Evolutionary conservation across 2,113 vertebrate genomes (phyloP).

Genomic region (Chionodraco myersi): DNA sequence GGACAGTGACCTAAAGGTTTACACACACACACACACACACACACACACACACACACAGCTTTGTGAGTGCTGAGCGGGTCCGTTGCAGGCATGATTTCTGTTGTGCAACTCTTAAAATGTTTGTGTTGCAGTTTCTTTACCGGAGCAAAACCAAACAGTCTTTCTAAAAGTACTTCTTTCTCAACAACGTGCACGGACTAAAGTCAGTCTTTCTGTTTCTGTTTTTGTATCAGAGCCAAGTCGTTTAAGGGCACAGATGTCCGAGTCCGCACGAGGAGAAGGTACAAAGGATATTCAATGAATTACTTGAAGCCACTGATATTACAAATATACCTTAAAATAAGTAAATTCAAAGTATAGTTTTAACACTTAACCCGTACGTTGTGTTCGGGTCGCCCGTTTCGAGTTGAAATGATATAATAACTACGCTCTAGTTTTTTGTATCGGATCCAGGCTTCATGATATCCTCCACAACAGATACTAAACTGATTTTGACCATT

Average conservation of each 20-base stretch:
- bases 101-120: constrained; percentile 14
- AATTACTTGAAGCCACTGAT: neutral
- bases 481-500: too few species aligned
- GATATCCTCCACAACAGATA: too few species aligned
- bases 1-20: constrained; percentile 30
- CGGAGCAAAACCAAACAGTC: neutral
- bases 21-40: neutral
- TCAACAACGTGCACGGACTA: too few species aligned
- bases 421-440: too few species aligned
- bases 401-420: too few species aligned
- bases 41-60: neutral
- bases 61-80: neutral
- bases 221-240: neutral
- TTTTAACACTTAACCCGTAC: neutral
- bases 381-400: too few species aligned
- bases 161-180: neutral
- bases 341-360: neutral
- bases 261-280: too few species aligned
- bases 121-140: neutral
- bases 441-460: too few species aligned
- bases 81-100: neutral
- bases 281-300: too few species aligned
- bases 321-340: too few species aligned
- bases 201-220: too few species aligned
- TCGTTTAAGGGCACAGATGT: neutral